phyloP scores from a whole-genome alignment of 2,888 invertebrate species.

The Drosophila dives region DNA sequence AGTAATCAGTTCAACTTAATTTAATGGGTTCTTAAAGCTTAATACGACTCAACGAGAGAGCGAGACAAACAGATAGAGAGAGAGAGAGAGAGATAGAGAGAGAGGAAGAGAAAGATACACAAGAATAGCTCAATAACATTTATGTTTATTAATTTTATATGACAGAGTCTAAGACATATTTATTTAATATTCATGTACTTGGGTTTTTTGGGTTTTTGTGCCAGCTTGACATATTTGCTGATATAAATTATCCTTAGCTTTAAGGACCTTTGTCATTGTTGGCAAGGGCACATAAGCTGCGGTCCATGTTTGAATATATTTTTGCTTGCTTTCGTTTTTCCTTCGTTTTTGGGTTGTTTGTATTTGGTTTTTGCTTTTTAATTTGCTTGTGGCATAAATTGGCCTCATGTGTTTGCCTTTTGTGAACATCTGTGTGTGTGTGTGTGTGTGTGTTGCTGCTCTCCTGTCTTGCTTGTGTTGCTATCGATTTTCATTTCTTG shows the following conservation, averaged over 20 bases:
- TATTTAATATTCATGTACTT: slow-evolving; percentile 6
- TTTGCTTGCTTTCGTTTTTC: slow-evolving; percentile 1
- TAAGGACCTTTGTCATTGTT: background rate
- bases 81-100: background rate
- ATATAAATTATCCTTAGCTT: slow-evolving; percentile 5
- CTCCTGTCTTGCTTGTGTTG: slow-evolving; percentile 20
- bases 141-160: background rate
- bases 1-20: background rate
- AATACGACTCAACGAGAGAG: background rate
- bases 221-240: background rate
- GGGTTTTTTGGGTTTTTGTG: background rate
- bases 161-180: background rate
- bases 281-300: slow-evolving; percentile 24
- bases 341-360: slow-evolving; percentile 25
- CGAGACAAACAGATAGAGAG: background rate
- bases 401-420: slow-evolving; percentile 9
- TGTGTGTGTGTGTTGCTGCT: background rate
- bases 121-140: background rate
- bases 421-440: slow-evolving; percentile 1
- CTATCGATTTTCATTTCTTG: slow-evolving; percentile 61
- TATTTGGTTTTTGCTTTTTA: slow-evolving; percentile 34
- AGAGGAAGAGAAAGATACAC: background rate
- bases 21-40: background rate
- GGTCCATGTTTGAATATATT: background rate
- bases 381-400: slow-evolving; percentile 53